Percentiles rank a stretch among this genome's conserved stretches.
phyloP scores from a whole-genome alignment of 2,888 invertebrate genomes.

The Campoplex capitator region DNA sequence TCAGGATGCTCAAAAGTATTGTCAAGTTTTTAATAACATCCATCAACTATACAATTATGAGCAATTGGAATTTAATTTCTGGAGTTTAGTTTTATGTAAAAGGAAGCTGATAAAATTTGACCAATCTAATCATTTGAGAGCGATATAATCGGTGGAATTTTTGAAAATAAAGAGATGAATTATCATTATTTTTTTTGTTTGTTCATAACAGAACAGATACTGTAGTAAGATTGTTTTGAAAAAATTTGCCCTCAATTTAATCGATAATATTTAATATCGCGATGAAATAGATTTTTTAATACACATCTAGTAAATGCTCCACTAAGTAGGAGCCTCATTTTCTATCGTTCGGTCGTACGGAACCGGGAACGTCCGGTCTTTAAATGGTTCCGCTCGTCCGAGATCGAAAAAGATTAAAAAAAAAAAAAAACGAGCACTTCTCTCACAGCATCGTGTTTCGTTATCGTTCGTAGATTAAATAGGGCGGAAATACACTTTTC shows the following conservation, averaged over 20 bases:
- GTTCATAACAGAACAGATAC: not conserved
- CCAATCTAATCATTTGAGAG: no score
- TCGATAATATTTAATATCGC: not conserved
- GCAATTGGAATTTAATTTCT: no score
- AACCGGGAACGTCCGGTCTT: slow-evolving; percentile 26
- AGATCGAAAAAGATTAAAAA: slow-evolving; percentile 23
- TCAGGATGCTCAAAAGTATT: not conserved
- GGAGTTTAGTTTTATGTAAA: no score
- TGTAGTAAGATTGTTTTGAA: not conserved
- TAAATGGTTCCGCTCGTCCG: not conserved
- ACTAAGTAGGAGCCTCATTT: not conserved
- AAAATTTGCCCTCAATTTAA: not conserved
- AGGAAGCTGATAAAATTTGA: no score
- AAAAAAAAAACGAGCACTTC: not conserved
- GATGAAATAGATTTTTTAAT: not conserved
- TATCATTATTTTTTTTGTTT: not conserved
- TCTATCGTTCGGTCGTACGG: not conserved
- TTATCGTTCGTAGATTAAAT: slow-evolving; percentile 35
- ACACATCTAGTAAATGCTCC: not conserved
- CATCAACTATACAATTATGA: no score
- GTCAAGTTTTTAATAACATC: no score
- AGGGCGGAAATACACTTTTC: not conserved
- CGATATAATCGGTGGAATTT: not conserved
- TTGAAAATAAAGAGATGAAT: not conserved
- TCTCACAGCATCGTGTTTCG: not conserved